phyloP scores from a whole-genome alignment of 1,140 invertebrate genomes.

The Microplitis mediator region DNA sequence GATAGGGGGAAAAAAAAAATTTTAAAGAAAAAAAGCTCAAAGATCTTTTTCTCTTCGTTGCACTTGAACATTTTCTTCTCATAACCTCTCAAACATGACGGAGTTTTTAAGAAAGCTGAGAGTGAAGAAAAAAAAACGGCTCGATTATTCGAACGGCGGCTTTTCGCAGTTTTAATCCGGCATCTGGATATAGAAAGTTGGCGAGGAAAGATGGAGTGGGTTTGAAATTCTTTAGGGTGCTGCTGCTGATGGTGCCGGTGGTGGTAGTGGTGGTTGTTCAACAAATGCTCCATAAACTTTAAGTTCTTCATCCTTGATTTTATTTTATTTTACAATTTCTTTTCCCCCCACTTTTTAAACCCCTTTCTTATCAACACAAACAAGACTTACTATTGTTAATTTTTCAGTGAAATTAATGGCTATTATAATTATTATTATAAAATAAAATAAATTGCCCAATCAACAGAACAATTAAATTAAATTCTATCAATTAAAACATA shows the following conservation, averaged over 20 bases:
- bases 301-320: background rate
- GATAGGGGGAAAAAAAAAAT: background rate
- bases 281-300: constrained; percentile 17
- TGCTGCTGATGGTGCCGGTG: too few relatives aligned
- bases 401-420: too few relatives aligned
- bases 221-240: background rate
- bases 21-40: background rate
- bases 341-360: background rate
- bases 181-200: constrained; percentile 15
- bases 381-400: background rate
- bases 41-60: background rate
- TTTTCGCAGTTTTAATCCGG: constrained; percentile 35
- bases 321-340: background rate
- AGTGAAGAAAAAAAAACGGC: constrained; percentile 6
- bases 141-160: constrained; percentile 34
- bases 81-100: background rate
- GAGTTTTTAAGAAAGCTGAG: constrained; percentile 10
- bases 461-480: too few relatives aligned
- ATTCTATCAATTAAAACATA: too few relatives aligned
- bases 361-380: background rate
- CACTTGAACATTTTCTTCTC: too few relatives aligned
- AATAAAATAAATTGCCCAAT: too few relatives aligned
- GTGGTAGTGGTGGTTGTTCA: constrained; percentile 2
- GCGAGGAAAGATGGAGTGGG: constrained; percentile 9
- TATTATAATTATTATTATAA: too few relatives aligned